phyloP scores from a whole-genome alignment of 2,113 vertebrate species.

The Pyxicephalus adspersus region DNA sequence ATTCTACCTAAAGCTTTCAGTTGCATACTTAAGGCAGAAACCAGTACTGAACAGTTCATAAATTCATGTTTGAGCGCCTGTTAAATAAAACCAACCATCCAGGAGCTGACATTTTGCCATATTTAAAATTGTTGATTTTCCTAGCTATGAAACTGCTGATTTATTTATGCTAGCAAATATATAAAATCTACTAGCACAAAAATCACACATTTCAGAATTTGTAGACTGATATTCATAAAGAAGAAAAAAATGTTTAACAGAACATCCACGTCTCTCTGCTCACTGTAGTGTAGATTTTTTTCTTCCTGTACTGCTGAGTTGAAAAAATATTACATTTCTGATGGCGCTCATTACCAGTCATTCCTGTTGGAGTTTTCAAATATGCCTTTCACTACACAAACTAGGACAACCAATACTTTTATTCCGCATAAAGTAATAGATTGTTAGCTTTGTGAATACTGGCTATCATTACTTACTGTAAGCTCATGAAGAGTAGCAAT shows the following conservation, averaged over 20 bases:
- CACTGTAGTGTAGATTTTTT: conserved; percentile 6
- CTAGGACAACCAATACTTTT: conserved; percentile 16
- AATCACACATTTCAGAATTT: conserved; percentile 57
- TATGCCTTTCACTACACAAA: conserved; percentile 16
- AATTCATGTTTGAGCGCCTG: conserved; percentile 77
- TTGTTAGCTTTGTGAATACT: conserved; percentile 1
- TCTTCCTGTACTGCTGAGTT: conserved; percentile 1
- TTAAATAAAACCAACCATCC: conserved; percentile 80
- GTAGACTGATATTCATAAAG: conserved; percentile 54
- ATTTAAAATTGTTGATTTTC: conserved; percentile 76
- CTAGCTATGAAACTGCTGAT: conserved; percentile 66
- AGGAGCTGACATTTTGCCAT: conserved; percentile 79
- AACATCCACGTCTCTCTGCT: conserved; percentile 47
- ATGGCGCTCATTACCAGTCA: conserved; percentile 47
- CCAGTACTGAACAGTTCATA: conserved; percentile 80
- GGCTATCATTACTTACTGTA: not conserved
- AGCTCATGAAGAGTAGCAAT: too few species aligned
- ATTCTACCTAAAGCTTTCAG: conserved; percentile 80
- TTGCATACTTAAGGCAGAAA: conserved; percentile 76
- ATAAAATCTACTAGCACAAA: conserved; percentile 52
- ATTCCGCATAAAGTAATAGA: not conserved
- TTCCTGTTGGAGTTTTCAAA: conserved; percentile 44
- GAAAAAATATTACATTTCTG: conserved; percentile 55
- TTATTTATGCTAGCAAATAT: conserved; percentile 71
- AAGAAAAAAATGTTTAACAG: conserved; percentile 50